A percentile compares a stretch with the other conserved stretches of the same genome.
Evolutionary conservation across 2,113 vertebrate species (phyloP).

Genomic region (Eleginops maclovinus): DNA sequence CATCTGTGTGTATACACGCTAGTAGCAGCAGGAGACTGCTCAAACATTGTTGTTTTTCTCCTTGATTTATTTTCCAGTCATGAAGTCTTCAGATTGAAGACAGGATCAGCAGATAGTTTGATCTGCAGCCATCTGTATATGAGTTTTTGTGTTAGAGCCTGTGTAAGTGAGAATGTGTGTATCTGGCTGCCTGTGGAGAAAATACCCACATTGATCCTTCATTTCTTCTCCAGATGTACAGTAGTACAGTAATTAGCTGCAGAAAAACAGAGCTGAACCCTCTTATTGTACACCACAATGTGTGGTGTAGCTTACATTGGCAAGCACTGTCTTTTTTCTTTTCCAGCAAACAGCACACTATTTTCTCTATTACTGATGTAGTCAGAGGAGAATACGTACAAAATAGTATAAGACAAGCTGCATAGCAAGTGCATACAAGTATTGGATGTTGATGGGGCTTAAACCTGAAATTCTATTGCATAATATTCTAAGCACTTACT

Average conservation of each 20-base stretch:
- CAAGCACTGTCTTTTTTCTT: slow-evolving; percentile 6
- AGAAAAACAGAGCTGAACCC: slow-evolving; percentile 36
- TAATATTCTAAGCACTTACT: neutral
- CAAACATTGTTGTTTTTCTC: slow-evolving; percentile 10
- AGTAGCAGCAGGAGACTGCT: slow-evolving; percentile 23
- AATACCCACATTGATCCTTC: slow-evolving; percentile 36
- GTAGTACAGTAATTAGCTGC: slow-evolving; percentile 50
- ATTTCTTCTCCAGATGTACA: slow-evolving; percentile 55
- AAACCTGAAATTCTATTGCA: too few relatives aligned
- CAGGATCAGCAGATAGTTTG: slow-evolving; percentile 41
- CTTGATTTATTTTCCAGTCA: slow-evolving; percentile 36
- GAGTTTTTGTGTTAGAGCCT: slow-evolving; percentile 10
- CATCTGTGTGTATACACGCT: slow-evolving; percentile 45
- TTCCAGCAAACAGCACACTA: slow-evolving; percentile 12
- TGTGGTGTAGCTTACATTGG: slow-evolving; percentile 7
- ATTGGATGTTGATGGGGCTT: neutral
- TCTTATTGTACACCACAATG: slow-evolving; percentile 36
- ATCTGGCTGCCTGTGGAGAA: slow-evolving; percentile 31
- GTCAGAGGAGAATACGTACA: neutral
- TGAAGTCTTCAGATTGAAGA: slow-evolving; percentile 40
- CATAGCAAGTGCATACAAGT: neutral
- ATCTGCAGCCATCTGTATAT: slow-evolving; percentile 51
- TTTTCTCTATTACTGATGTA: neutral
- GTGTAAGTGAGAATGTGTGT: slow-evolving; percentile 19
- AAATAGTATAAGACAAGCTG: neutral